A percentile compares a stretch with the other conserved stretches of the same genome.
Conservation (phyloP, 37 sponge, comb jelly and placozoan genomes). For the Corticium candelabrum region DNA sequence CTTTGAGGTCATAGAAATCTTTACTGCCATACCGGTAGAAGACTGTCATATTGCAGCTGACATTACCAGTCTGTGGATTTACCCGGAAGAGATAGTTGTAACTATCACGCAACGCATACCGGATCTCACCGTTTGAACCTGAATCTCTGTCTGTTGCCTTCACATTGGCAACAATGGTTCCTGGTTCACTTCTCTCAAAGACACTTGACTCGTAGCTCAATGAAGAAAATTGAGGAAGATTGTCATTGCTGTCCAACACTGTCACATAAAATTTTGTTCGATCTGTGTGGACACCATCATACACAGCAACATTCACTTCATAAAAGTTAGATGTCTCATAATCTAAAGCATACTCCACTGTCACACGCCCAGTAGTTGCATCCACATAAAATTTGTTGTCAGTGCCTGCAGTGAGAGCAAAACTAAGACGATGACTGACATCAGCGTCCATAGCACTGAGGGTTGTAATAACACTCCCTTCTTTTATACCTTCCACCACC, state of each 20-base stretch:
- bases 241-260: slow-evolving; percentile 10
- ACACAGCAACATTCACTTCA: neutral
- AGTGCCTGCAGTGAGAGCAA: neutral
- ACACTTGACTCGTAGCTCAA: neutral
- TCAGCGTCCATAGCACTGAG: neutral
- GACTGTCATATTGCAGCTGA: neutral
- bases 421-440: neutral
- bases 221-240: neutral
- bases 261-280: neutral
- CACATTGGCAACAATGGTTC: neutral
- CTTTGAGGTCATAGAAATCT: neutral
- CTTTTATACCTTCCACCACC: neutral
- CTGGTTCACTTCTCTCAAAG: neutral
- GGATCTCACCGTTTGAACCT: slow-evolving; percentile 6
- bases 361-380: neutral
- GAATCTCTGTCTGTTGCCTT: slow-evolving; percentile 1
- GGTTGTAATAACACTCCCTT: neutral
- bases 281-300: neutral
- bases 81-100: neutral
- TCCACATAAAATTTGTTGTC: neutral
- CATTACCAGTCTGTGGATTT: neutral
- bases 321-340: neutral
- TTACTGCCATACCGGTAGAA: neutral
- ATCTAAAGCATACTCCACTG: neutral
- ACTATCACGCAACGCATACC: neutral